Evolutionary conservation across 2,888 invertebrate species (phyloP).

Genomic region (Aricia artaxerxes): DNA sequence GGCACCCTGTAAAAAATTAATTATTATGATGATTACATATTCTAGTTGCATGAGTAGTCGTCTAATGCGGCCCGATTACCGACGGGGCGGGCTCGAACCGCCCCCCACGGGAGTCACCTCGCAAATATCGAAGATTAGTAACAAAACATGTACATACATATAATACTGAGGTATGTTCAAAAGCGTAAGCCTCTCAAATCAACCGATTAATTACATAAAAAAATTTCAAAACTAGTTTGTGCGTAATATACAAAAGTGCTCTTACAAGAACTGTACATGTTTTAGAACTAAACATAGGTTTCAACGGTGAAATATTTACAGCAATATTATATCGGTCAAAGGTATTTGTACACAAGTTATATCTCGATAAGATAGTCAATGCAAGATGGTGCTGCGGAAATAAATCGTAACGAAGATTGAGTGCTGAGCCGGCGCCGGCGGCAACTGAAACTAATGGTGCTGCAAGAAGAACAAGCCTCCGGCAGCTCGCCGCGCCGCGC

Average conservation of each 20-base stretch:
- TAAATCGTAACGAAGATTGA: constrained; percentile 75
- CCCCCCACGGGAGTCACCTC: constrained; percentile 53
- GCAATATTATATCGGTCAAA: constrained; percentile 73
- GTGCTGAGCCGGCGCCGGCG: constrained; percentile 78
- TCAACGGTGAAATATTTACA: constrained; percentile 80
- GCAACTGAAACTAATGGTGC: constrained; percentile 88
- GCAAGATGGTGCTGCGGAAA: constrained; percentile 81
- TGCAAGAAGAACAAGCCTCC: constrained; percentile 83
- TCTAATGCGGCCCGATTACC: constrained; percentile 55
- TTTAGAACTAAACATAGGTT: constrained; percentile 81
- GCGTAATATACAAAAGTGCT: constrained; percentile 81
- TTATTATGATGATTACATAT: constrained; percentile 69
- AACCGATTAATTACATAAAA: constrained; percentile 71
- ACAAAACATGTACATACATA: constrained; percentile 81
- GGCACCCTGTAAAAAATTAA: constrained; percentile 79
- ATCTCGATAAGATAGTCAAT: constrained; percentile 76
- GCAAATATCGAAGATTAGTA: constrained; percentile 76
- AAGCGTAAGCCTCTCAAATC: constrained; percentile 80
- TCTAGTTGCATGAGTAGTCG: constrained; percentile 73
- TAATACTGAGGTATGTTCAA: constrained; percentile 74
- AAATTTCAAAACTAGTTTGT: constrained; percentile 77
- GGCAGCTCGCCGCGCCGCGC: constrained; percentile 51
- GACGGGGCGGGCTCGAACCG: constrained; percentile 62
- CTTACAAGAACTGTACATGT: constrained; percentile 81
- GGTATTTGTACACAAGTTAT: constrained; percentile 76